phyloP scores from a whole-genome alignment of 2,797 vertebrate species.

The Sebastes alutus region DNA sequence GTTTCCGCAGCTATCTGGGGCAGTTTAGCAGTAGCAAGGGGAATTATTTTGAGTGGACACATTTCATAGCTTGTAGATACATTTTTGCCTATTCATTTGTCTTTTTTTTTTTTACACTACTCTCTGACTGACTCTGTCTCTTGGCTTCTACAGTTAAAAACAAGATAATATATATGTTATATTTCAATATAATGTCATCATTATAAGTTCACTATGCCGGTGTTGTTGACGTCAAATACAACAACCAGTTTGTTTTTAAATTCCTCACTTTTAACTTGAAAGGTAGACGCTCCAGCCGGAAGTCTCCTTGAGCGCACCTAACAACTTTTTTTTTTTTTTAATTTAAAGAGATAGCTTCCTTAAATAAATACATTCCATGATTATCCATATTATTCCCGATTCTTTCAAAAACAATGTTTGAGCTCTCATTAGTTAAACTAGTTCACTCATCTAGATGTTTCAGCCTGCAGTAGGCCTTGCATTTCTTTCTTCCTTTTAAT shows the following conservation, averaged over 20 bases:
- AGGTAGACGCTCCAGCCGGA: background rate
- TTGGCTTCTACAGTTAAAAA: background rate
- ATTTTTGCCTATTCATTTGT: background rate
- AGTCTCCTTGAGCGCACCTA: background rate
- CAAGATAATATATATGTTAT: background rate
- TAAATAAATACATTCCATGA: rapidly evolving
- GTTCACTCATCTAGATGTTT: background rate
- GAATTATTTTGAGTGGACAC: background rate
- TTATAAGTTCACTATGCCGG: background rate
- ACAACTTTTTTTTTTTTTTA: background rate
- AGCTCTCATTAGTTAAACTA: background rate
- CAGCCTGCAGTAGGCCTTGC: background rate
- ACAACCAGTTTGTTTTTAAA: background rate
- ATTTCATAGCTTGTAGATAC: background rate
- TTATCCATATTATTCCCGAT: no score
- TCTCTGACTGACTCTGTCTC: background rate
- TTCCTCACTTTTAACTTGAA: constrained; percentile 24
- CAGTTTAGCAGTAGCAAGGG: background rate
- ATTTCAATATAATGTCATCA: background rate
- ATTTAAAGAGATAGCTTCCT: constrained; percentile 12
- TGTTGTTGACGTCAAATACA: background rate
- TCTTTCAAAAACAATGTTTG: background rate
- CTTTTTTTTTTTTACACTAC: background rate
- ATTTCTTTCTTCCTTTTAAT: background rate
- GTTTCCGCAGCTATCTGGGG: background rate